Evolutionary conservation across 2,888 invertebrate genomes (phyloP).

Genomic region (Andrena bucephala): DNA sequence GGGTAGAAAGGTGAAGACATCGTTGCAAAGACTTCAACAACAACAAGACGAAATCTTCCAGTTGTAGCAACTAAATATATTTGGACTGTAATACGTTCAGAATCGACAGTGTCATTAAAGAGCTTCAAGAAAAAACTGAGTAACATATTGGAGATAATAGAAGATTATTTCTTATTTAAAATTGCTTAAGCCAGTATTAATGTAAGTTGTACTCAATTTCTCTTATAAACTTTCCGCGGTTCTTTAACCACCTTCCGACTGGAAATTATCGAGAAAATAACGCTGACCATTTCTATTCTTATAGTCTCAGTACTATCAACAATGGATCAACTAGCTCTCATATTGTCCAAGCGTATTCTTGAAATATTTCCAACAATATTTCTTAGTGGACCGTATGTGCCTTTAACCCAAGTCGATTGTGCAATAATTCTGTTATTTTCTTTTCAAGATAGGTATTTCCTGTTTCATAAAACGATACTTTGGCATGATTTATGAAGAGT

Average conservation of each 20-base stretch:
- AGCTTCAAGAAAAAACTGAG: slow-evolving; percentile 62
- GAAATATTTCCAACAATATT: slow-evolving; percentile 60
- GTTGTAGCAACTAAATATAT: slow-evolving; percentile 89
- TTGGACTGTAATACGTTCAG: slow-evolving; percentile 62
- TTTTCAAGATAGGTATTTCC: not conserved
- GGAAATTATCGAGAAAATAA: slow-evolving; percentile 27
- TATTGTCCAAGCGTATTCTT: slow-evolving; percentile 54
- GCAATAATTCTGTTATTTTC: slow-evolving; percentile 43
- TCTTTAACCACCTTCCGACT: slow-evolving; percentile 23
- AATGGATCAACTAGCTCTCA: slow-evolving; percentile 60
- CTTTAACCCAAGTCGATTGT: slow-evolving; percentile 66
- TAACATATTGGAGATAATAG: slow-evolving; percentile 50
- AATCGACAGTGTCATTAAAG: slow-evolving; percentile 65
- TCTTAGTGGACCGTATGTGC: slow-evolving; percentile 70
- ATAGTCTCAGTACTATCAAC: slow-evolving; percentile 44
- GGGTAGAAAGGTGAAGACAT: slow-evolving; percentile 92
- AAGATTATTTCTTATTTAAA: slow-evolving; percentile 50
- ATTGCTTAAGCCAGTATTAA: slow-evolving; percentile 61
- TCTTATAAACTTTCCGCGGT: slow-evolving; percentile 28
- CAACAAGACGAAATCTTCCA: slow-evolving; percentile 96
- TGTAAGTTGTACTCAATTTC: slow-evolving; percentile 52
- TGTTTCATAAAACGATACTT: not conserved
- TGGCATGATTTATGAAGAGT: slow-evolving; percentile 15
- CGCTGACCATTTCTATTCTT: slow-evolving; percentile 42
- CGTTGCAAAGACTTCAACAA: slow-evolving; percentile 92